These are phyloP conservation scores for Ia io DNA, from an alignment of 2,113 vertebrate genomes.

Conservation along the genomic window DNA sequence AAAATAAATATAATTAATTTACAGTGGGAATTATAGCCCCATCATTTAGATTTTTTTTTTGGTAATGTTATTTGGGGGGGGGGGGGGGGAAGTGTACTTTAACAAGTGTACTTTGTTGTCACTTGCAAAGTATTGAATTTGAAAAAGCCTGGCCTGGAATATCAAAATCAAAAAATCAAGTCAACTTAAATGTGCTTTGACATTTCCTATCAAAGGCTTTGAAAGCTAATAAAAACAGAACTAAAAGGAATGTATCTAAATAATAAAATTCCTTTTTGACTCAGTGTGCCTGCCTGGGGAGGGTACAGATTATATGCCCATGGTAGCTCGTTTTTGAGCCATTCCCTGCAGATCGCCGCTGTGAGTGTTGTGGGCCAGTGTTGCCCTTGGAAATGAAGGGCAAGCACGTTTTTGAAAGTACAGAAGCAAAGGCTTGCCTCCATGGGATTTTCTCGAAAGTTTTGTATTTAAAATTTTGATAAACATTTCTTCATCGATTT, in stretches of 20 bases:
- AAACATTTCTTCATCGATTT: not conserved
- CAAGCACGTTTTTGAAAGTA: not conserved
- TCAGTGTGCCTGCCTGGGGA: not conserved
- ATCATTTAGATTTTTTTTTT: not conserved
- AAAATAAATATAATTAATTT: not conserved
- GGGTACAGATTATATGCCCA: not conserved
- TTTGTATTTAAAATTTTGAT: conserved; percentile 18
- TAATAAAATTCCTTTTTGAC: conserved; percentile 19
- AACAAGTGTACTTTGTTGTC: not conserved
- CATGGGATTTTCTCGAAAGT: not conserved
- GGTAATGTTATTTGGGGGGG: not conserved
- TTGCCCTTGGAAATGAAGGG: not conserved
- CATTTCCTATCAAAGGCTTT: conserved; percentile 30
- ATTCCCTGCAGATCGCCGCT: not conserved
- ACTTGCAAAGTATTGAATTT: conserved; percentile 39
- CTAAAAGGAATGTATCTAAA: conserved; percentile 15
- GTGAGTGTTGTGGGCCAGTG: not conserved
- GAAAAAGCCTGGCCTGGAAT: not conserved
- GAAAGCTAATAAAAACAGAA: conserved; percentile 40
- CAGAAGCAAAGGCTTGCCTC: not conserved
- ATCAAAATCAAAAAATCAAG: not conserved
- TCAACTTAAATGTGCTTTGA: conserved; percentile 25
- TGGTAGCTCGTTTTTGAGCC: not conserved
- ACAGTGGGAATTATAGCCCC: not conserved
- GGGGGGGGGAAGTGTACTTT: too few species aligned